These are phyloP conservation scores for Panurus biarmicus DNA, from an alignment of 2,113 vertebrate species.

Conservation along the genomic window DNA sequence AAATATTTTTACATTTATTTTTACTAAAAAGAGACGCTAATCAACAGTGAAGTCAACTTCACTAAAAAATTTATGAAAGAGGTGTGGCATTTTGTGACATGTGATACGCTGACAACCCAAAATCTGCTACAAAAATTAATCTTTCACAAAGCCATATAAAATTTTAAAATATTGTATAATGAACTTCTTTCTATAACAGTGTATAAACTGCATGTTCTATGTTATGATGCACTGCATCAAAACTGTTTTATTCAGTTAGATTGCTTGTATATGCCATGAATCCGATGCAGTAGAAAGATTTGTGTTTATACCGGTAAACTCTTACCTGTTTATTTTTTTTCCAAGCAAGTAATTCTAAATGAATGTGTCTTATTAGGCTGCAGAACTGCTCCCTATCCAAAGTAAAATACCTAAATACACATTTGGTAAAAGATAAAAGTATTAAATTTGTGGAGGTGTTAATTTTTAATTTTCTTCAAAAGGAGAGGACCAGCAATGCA, in stretches of 20 bases:
- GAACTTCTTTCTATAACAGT: neutral
- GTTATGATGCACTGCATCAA: neutral
- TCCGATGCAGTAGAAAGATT: neutral
- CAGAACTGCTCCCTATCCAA: neutral
- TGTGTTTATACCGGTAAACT: neutral
- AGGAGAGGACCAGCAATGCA: neutral
- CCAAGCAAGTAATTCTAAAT: neutral
- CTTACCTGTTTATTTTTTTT: neutral
- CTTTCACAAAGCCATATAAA: neutral
- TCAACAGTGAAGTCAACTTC: neutral
- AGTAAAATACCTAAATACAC: neutral
- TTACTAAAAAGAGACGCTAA: neutral
- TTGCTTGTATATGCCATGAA: neutral
- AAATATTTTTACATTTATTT: neutral
- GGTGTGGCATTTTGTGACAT: neutral
- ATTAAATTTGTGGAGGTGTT: neutral
- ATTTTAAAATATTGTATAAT: neutral
- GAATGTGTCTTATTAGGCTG: neutral
- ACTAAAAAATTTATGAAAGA: neutral
- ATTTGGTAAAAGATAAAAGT: neutral
- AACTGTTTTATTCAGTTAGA: neutral
- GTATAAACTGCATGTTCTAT: neutral
- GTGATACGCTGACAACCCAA: neutral
- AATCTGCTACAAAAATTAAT: neutral
- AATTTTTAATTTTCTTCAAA: neutral